A percentile compares a stretch with the other conserved stretches of the same genome.
phyloP scores from a whole-genome alignment of 2,888 invertebrate genomes.

The Nephrotoma flavescens region DNA sequence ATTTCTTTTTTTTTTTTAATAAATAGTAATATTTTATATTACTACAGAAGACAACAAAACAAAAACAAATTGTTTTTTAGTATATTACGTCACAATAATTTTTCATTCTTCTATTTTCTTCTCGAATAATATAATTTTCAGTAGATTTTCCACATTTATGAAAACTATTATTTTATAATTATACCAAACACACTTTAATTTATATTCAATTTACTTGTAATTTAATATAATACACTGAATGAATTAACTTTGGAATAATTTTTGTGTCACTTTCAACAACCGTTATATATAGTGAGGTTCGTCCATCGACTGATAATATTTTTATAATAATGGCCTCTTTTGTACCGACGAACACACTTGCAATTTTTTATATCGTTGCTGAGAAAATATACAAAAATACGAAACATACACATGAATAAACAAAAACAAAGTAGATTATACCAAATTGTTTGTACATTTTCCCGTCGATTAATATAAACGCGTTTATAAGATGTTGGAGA shows the following conservation, averaged over 20 bases:
- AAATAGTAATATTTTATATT: not conserved
- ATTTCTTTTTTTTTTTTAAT: not conserved
- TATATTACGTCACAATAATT: not conserved
- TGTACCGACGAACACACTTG: not conserved
- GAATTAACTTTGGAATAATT: not conserved
- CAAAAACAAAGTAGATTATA: not conserved
- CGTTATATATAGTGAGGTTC: not conserved
- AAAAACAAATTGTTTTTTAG: not conserved
- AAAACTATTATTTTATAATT: not conserved
- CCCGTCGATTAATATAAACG: not conserved
- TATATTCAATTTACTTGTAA: not conserved
- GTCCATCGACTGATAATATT: not conserved
- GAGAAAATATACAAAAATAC: not conserved
- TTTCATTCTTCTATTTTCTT: not conserved
- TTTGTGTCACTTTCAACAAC: not conserved
- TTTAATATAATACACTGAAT: not conserved
- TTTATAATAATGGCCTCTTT: not conserved
- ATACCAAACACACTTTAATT: not conserved
- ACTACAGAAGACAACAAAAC: not conserved
- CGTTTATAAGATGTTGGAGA: not conserved
- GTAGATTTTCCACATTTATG: not conserved
- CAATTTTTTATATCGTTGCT: not conserved
- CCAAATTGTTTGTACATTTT: not conserved
- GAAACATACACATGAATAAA: not conserved
- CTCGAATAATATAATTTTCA: not conserved